Percentiles rank a stretch among this genome's conserved stretches.
Evolutionary conservation across 2,888 invertebrate species (phyloP).

Genomic region (Coenonympha glycerion): DNA sequence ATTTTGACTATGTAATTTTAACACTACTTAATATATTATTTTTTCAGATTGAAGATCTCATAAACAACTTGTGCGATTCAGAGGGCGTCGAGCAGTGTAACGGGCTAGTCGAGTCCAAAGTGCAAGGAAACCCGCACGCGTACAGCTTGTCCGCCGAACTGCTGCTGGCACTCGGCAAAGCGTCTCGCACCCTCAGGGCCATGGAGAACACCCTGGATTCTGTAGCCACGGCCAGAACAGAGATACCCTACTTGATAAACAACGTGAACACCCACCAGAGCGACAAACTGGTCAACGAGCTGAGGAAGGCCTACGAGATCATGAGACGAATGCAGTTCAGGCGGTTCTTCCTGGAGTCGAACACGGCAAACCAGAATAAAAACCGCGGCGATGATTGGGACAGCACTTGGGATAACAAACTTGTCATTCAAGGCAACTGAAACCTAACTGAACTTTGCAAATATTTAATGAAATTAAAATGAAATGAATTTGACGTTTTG

Average conservation of each 20-base stretch:
- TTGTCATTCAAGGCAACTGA: no score
- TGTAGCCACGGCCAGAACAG: background rate
- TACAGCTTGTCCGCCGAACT: background rate
- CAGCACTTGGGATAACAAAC: no score
- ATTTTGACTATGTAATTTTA: no score
- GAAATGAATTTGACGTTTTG: no score
- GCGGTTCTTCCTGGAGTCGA: no score
- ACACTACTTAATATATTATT: background rate
- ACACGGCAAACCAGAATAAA: no score
- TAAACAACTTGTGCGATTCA: background rate
- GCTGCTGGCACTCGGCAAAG: background rate
- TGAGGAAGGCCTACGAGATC: background rate
- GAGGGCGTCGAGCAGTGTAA: background rate
- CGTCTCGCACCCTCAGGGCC: no score
- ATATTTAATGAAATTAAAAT: no score
- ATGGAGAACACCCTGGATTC: background rate
- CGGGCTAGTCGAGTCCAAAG: background rate
- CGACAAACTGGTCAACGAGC: background rate
- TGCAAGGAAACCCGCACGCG: background rate
- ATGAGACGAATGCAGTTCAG: background rate
- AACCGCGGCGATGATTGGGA: no score
- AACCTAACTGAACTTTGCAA: no score
- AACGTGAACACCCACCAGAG: background rate
- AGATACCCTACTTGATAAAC: constrained; percentile 6
- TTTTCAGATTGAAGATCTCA: constrained; percentile 6